Conservation (phyloP, 1,140 invertebrate genomes). For the Cydia amplana region DNA sequence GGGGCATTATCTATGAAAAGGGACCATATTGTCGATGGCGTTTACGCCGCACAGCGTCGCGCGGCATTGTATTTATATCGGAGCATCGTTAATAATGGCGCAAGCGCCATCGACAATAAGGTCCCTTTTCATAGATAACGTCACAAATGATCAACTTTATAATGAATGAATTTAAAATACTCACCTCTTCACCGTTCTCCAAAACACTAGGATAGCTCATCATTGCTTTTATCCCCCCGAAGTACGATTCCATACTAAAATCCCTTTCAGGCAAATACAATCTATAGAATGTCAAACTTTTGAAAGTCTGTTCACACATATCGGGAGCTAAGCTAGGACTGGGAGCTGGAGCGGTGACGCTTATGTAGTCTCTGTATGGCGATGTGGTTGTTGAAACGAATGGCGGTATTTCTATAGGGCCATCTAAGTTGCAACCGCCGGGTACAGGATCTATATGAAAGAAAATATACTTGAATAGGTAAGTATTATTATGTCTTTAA, state of each 20-base stretch:
- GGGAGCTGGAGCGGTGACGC: constrained; percentile 81
- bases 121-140: too few species aligned
- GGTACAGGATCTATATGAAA: constrained; percentile 84
- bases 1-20: too few species aligned
- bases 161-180: constrained; percentile 37
- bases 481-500: too few species aligned
- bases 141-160: constrained; percentile 4
- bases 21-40: too few species aligned
- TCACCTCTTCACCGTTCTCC: constrained; percentile 81
- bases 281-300: constrained; percentile 82
- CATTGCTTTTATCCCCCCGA: constrained; percentile 82
- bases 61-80: too few species aligned
- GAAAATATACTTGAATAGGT: constrained; percentile 22
- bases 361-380: constrained; percentile 78
- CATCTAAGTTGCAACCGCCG: constrained; percentile 89
- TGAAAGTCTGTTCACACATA: neutral
- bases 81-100: too few species aligned
- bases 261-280: constrained; percentile 82
- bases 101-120: too few species aligned
- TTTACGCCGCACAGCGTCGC: too few species aligned
- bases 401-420: constrained; percentile 82
- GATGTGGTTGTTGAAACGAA: constrained; percentile 79
- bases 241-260: constrained; percentile 81
- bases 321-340: neutral
- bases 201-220: constrained; percentile 81